Conservation (phyloP, 2,113 vertebrate species). For the Turnix velox region DNA sequence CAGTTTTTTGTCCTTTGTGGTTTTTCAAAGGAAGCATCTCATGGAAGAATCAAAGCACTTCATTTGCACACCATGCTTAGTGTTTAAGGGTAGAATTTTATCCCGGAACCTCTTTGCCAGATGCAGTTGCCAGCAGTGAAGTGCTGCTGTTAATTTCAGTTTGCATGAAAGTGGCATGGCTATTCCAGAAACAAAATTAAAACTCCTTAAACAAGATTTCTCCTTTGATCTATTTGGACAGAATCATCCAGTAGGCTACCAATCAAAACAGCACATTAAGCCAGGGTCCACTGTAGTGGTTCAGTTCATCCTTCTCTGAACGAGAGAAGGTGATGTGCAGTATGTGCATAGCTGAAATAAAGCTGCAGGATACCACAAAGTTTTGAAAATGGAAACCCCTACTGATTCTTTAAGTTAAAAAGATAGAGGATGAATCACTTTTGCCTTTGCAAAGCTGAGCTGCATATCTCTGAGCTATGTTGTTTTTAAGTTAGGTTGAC, state of each 20-base stretch:
- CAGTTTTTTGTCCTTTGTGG: neutral
- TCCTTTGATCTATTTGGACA: neutral
- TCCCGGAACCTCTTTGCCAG: neutral
- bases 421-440: neutral
- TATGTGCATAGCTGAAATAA: neutral
- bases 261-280: accelerated
- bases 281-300: neutral
- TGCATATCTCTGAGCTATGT: neutral
- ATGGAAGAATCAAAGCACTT: neutral
- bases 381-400: neutral
- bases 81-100: neutral
- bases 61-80: neutral
- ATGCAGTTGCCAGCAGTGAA: neutral
- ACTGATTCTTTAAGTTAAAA: neutral
- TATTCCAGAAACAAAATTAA: neutral
- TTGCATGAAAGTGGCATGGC: neutral
- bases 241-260: neutral
- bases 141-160: neutral
- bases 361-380: neutral
- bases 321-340: neutral
- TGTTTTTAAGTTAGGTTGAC: neutral
- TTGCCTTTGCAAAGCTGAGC: neutral
- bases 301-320: neutral
- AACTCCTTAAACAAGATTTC: neutral
- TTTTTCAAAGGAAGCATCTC: neutral